Percentiles rank a stretch among this genome's conserved stretches.
These are phyloP conservation scores for Tragelaphus scriptus DNA, from an alignment of 2,113 vertebrate species.

Conservation along the genomic window DNA sequence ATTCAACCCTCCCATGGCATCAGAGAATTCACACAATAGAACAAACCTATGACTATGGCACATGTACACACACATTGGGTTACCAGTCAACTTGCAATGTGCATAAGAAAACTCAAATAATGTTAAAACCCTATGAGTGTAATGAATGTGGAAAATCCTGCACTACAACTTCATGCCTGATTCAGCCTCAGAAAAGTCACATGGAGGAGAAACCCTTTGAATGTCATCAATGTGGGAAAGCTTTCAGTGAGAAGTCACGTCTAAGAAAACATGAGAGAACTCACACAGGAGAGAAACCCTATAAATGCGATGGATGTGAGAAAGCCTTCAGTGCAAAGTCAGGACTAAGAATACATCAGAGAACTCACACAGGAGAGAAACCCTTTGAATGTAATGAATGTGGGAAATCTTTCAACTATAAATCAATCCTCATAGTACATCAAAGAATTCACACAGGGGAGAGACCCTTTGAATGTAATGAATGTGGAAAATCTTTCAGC, in stretches of 20 bases:
- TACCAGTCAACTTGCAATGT: not conserved
- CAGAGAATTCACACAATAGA: conserved; percentile 19
- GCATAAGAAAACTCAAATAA: not conserved
- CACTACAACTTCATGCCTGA: not conserved
- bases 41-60: not conserved
- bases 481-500: conserved; percentile 43
- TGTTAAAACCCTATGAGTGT: not conserved
- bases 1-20: conserved; percentile 14
- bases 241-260: conserved; percentile 28
- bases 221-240: conserved; percentile 27
- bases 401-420: conserved; percentile 47
- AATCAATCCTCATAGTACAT: conserved; percentile 47
- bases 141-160: conserved; percentile 42
- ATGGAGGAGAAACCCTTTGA: conserved; percentile 5
- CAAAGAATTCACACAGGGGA: conserved; percentile 37
- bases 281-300: conserved; percentile 6
- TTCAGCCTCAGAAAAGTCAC: conserved; percentile 19
- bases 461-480: conserved; percentile 35
- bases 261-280: conserved; percentile 42
- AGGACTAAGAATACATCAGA: conserved; percentile 14
- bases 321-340: conserved; percentile 38
- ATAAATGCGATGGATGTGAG: conserved; percentile 35
- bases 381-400: conserved; percentile 23
- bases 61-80: not conserved
- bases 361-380: conserved; percentile 36